Conservation (phyloP, 2,113 vertebrate genomes). For the Corydoras sp. region DNA sequence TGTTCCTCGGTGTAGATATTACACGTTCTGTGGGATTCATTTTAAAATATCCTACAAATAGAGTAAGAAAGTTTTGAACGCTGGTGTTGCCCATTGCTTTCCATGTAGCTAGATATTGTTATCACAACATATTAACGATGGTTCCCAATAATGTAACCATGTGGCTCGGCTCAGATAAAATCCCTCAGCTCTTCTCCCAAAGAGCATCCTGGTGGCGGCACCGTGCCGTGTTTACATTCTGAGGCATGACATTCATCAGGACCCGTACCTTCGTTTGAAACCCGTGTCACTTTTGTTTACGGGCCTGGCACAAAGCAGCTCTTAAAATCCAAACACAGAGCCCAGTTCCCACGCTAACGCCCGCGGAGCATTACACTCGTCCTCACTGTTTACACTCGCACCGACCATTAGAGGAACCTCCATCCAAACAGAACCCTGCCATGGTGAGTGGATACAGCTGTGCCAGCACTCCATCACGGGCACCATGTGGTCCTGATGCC, state of each 20-base stretch:
- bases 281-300: constrained; percentile 21
- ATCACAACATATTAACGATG: no score
- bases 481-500: constrained; percentile 24
- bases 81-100: no score
- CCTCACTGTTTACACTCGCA: constrained; percentile 46
- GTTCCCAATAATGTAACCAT: no score
- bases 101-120: no score
- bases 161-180: no score
- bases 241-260: constrained; percentile 26
- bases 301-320: constrained; percentile 1
- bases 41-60: no score
- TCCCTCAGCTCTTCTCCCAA: neutral
- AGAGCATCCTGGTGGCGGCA: neutral
- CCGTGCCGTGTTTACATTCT: constrained; percentile 18
- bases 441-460: constrained; percentile 39
- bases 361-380: constrained; percentile 19
- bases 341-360: constrained; percentile 39
- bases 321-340: constrained; percentile 35
- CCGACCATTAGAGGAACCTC: constrained; percentile 28
- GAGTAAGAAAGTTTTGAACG: no score
- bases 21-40: no score
- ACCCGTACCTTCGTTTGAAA: neutral
- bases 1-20: no score
- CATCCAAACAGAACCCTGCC: constrained; percentile 37
- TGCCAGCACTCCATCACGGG: neutral